Base-by-base conservation (phyloP, 1,140 invertebrate species). In the Eupristina koningsbergeri region DNA sequence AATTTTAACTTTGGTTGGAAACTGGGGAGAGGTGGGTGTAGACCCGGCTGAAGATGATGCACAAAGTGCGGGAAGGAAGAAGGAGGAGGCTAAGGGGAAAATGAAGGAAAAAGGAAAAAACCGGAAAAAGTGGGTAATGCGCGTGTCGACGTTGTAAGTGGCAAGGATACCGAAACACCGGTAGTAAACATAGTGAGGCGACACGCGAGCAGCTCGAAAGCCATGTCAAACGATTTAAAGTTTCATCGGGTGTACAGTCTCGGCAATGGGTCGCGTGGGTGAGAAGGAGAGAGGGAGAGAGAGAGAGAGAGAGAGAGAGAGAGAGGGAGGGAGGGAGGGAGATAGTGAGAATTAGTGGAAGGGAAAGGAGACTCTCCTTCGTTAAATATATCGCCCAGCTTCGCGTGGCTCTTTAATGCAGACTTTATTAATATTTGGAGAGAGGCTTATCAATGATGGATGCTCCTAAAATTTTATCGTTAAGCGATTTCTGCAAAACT, bases 131-230 rank as follows among this genome's bases (percentile, higher is more conserved):
- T 41, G 13, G 39, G 36, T 64, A 47, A 75, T 13, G 67, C 39
- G n/a, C 53, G 53, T 45, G 50, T 81, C 71, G 58, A 74, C 67
- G 71, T 34, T 75, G 69, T 81, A 74, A 75, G 71, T 69, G 80
- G 80, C 47, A 53, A 39, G 31, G n/a, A 81, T 41, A 81, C 41
- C 34, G 47, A 61, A 58, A 61, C 2, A 61, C 34, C 39, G 36
- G 58, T 50, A 50, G 71, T 82, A 64, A 76, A 82, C 71, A 76
- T 36, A 50, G 39, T n/a, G 53, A 0, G 36, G 5, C 34, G 31
- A 61, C 69, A 17, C 71, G 80, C 9, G 73, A 0, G 7, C 0
- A 61, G 11, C 31, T 22, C 29, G 22, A 64, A 64, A 45, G 73
- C 26, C 34, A 29, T 69, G 31, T 69, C 63, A 36, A 80, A 29